Percentiles rank a stretch among this genome's conserved stretches.
Evolutionary conservation across 2,888 invertebrate genomes (phyloP).

Genomic region (Bursaphelenchus okinawaensis): DNA sequence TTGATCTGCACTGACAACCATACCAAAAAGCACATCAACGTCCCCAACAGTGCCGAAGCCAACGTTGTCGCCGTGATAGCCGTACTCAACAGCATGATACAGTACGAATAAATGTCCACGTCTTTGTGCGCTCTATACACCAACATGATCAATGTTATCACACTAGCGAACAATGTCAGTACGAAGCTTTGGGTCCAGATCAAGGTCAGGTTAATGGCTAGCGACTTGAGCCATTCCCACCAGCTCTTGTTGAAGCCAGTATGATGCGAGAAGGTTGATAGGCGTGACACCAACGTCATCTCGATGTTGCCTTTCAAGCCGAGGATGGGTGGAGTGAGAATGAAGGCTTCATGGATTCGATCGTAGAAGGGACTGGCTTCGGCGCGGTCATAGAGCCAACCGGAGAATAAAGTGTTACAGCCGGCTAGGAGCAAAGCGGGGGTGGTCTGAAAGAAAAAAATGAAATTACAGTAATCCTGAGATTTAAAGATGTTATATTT

Average conservation of each 20-base stretch:
- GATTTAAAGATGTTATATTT: too few relatives aligned
- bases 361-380: not conserved
- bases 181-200: not conserved
- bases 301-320: constrained; percentile 81
- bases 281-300: constrained; percentile 86
- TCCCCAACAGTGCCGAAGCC: not conserved
- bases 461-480: not conserved
- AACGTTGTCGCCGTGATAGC: not conserved
- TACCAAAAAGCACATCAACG: not conserved
- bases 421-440: not conserved
- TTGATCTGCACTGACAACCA: not conserved
- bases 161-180: not conserved
- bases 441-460: not conserved
- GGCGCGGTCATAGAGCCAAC: not conserved
- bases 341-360: constrained; percentile 61
- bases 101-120: too few relatives aligned
- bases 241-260: not conserved
- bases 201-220: not conserved
- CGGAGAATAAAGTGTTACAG: not conserved
- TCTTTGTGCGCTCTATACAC: not conserved
- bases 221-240: not conserved
- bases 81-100: not conserved
- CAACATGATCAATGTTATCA: not conserved
- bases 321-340: constrained; percentile 73
- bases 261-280: constrained; percentile 68